These are phyloP conservation scores for Steinernema hermaphroditum DNA, from an alignment of 2,888 invertebrate genomes.

Conservation along the genomic window DNA sequence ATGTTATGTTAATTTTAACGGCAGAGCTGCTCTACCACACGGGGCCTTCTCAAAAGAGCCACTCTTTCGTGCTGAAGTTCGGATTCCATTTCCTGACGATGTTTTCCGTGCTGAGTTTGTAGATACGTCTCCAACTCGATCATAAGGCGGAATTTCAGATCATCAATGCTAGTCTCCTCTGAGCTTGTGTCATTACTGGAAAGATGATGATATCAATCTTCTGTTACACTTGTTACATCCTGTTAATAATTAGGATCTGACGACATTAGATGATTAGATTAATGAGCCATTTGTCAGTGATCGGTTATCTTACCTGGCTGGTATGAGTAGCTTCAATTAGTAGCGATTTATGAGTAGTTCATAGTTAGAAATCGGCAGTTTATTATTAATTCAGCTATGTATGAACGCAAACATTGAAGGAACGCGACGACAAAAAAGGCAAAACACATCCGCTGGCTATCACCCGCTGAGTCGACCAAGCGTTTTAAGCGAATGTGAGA, in stretches of 20 bases:
- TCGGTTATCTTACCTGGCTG: no score
- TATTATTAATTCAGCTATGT: constrained; percentile 23
- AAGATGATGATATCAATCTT: no score
- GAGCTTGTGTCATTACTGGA: not conserved
- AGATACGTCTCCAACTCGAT: not conserved
- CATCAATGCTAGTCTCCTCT: not conserved
- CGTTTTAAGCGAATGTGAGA: constrained; percentile 1
- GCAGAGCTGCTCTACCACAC: not conserved
- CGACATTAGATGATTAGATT: not conserved
- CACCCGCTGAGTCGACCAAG: constrained; percentile 26
- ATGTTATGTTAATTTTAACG: not conserved
- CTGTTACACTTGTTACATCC: no score
- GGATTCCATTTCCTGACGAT: constrained; percentile 13
- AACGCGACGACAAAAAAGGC: not conserved
- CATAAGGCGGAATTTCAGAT: constrained; percentile 11
- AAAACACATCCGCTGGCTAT: constrained; percentile 11
- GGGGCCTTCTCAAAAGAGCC: not conserved
- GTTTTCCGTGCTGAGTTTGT: constrained; percentile 17
- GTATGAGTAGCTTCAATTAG: no score
- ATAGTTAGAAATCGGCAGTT: constrained; percentile 10
- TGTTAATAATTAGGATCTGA: no score
- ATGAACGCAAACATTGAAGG: not conserved
- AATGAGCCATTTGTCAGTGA: no score
- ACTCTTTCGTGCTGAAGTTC: not conserved
- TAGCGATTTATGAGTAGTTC: no score